phyloP scores from a whole-genome alignment of 2,797 vertebrate genomes.

The Coilia nasus region DNA sequence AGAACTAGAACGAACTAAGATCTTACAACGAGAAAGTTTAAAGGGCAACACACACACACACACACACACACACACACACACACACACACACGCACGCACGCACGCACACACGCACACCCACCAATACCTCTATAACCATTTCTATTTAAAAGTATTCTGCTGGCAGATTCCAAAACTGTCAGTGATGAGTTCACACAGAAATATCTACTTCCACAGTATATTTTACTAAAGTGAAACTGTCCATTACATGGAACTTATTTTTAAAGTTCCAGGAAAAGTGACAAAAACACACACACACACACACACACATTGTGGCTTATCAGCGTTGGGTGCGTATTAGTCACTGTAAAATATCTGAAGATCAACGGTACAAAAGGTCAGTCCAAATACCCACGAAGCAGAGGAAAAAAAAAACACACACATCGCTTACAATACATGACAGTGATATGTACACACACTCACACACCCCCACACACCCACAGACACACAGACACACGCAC shows the following conservation, averaged over 20 bases:
- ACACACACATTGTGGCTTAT: background rate
- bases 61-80: no score
- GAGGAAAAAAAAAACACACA: background rate
- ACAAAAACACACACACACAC: background rate
- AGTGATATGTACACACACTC: constrained; percentile 6
- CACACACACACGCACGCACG: no score
- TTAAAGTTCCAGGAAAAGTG: background rate
- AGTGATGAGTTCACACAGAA: background rate
- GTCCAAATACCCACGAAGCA: background rate
- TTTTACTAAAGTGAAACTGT: background rate
- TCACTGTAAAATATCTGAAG: background rate
- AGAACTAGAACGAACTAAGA: background rate
- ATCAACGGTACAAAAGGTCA: background rate
- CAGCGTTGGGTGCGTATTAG: background rate
- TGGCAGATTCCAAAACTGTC: background rate
- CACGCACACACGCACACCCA: no score
- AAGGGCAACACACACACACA: background rate
- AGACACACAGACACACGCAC: no score
- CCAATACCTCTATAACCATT: background rate
- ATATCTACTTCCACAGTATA: background rate
- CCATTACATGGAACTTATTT: background rate
- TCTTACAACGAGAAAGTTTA: background rate
- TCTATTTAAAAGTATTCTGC: background rate
- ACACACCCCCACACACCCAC: no score
- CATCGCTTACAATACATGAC: background rate